Conservation (phyloP, 2,113 vertebrate genomes). For the Hipposideros armiger region DNA sequence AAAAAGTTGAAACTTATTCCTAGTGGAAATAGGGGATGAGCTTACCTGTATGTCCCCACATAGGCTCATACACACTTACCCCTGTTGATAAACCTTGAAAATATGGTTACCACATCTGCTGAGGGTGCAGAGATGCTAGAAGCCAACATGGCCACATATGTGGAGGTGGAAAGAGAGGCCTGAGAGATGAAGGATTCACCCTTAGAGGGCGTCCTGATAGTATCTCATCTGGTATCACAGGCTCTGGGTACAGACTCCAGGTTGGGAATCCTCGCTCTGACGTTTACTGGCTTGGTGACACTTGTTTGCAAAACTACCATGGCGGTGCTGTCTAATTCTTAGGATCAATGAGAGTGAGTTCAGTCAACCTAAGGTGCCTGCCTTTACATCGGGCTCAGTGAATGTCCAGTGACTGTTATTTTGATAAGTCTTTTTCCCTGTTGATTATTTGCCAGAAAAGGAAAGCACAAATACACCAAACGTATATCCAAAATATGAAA, state of each 20-base stretch:
- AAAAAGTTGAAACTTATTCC: neutral
- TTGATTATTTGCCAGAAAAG: neutral
- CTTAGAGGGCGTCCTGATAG: neutral
- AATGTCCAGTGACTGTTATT: neutral
- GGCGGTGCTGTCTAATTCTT: neutral
- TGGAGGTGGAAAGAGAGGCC: rapidly evolving
- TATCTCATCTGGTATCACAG: neutral
- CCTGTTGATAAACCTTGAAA: neutral
- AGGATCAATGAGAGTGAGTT: neutral
- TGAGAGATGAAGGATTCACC: neutral
- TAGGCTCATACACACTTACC: neutral
- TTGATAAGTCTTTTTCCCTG: neutral
- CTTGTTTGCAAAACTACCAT: neutral
- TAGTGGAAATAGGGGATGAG: neutral
- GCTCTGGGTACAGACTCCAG: neutral
- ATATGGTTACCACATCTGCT: too few species aligned
- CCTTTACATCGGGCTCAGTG: neutral
- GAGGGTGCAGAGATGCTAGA: neutral
- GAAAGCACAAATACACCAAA: neutral
- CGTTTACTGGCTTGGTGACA: neutral
- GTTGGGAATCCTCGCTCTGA: neutral
- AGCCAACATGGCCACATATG: too few species aligned
- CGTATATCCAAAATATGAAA: neutral
- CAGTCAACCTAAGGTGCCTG: neutral
- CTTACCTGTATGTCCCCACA: neutral